A percentile compares a stretch with the other conserved stretches of the same genome.
Evolutionary conservation across 2,888 invertebrate species (phyloP).

Genomic region (Macaria notata): DNA sequence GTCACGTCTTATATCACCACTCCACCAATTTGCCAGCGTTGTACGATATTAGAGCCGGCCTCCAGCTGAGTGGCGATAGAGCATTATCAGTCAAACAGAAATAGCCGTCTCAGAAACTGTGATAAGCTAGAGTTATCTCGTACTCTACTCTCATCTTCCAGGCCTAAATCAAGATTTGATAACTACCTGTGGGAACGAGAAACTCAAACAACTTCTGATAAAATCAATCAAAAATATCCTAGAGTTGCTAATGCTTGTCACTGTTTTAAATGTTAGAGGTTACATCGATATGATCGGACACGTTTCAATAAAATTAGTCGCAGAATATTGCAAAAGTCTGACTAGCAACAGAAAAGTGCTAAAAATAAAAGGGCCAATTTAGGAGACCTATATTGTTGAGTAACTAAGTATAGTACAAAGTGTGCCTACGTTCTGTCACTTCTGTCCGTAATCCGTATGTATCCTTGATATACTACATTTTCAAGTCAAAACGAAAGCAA

Average conservation of each 20-base stretch:
- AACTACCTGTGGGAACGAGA: slow-evolving; percentile 14
- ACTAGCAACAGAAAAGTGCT: neutral
- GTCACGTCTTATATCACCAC: too few species aligned
- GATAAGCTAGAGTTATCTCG: slow-evolving; percentile 22
- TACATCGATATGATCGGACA: neutral
- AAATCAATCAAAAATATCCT: neutral
- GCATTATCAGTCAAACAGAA: slow-evolving; percentile 21
- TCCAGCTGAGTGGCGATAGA: slow-evolving; percentile 7
- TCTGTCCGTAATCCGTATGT: too few species aligned
- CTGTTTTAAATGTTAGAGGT: slow-evolving; percentile 1
- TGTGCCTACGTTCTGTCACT: too few species aligned
- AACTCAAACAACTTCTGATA: neutral
- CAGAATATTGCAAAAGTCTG: neutral
- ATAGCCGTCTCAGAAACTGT: slow-evolving; percentile 7
- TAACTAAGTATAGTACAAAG: neutral
- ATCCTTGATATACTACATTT: neutral
- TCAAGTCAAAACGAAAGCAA: slow-evolving; percentile 12
- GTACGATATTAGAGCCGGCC: slow-evolving; percentile 5
- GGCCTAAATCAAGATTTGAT: too few species aligned
- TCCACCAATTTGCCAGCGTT: too few species aligned
- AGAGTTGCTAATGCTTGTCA: neutral
- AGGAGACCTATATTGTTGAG: neutral
- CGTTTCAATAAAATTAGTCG: neutral
- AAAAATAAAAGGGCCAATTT: neutral
- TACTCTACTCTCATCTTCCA: neutral